Percentiles rank a stretch among this genome's conserved stretches.
These are phyloP conservation scores for Plagiodera versicolora DNA, from an alignment of 2,888 invertebrate species.

Conservation along the genomic window DNA sequence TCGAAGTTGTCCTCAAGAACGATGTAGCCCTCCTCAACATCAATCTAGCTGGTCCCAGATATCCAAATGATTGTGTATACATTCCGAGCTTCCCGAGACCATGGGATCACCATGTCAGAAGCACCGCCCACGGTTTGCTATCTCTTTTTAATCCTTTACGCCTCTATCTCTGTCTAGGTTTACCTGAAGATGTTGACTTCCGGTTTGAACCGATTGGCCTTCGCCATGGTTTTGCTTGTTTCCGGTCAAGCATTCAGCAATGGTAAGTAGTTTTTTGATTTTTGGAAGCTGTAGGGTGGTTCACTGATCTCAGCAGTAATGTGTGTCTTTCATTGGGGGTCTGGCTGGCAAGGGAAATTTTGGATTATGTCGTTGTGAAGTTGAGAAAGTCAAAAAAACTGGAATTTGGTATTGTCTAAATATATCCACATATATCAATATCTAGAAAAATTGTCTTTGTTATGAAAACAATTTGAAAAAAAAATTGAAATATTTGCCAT, in stretches of 20 bases:
- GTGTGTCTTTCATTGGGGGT: too few relatives aligned
- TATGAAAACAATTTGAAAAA: too few relatives aligned
- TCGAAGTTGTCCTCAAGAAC: too few relatives aligned
- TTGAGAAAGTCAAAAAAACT: too few relatives aligned
- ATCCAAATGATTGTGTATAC: slow-evolving; percentile 18
- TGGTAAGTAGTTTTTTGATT: slow-evolving; percentile 49
- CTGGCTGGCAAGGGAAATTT: too few relatives aligned
- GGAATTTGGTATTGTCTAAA: too few relatives aligned
- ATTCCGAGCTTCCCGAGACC: slow-evolving; percentile 10
- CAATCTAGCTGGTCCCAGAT: not conserved
- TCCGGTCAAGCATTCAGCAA: slow-evolving; percentile 52
- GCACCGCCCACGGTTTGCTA: slow-evolving; percentile 17
- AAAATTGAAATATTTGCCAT: too few relatives aligned
- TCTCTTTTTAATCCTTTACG: slow-evolving; percentile 20
- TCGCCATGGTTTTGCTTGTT: slow-evolving; percentile 47
- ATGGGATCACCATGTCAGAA: not conserved
- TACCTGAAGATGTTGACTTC: slow-evolving; percentile 46
- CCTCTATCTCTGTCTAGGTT: slow-evolving; percentile 43
- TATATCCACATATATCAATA: too few relatives aligned
- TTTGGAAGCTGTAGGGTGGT: slow-evolving; percentile 10
- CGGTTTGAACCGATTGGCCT: slow-evolving; percentile 41
- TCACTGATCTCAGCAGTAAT: not conserved
- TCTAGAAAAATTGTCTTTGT: too few relatives aligned
- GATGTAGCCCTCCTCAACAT: not conserved
- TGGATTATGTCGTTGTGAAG: too few relatives aligned